phyloP scores from a whole-genome alignment of 2,888 invertebrate genomes.

The Latrodectus elegans region DNA sequence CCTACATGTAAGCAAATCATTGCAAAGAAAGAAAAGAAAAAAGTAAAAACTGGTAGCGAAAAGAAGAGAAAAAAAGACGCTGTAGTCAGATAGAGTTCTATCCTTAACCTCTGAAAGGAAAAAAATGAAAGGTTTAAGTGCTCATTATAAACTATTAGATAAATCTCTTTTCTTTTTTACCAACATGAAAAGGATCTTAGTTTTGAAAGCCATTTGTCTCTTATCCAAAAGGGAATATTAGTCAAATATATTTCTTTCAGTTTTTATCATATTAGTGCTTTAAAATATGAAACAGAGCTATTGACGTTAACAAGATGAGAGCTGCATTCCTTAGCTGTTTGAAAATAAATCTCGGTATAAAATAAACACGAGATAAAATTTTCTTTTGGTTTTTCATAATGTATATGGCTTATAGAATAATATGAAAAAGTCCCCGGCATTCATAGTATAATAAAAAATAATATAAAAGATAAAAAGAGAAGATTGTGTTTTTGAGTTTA shows the following conservation, averaged over 20 bases:
- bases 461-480: too few species aligned
- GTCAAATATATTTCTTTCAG: conserved; percentile 23
- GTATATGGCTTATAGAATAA: too few species aligned
- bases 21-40: not conserved
- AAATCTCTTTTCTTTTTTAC: conserved; percentile 10
- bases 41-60: not conserved
- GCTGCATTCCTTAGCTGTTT: conserved; percentile 7
- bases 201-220: conserved; percentile 16
- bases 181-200: not conserved
- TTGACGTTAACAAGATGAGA: conserved; percentile 45
- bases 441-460: too few species aligned
- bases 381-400: too few species aligned
- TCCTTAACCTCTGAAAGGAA: too few species aligned
- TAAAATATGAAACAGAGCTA: conserved; percentile 35
- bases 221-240: conserved; percentile 45
- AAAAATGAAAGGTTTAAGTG: conserved; percentile 30
- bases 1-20: not conserved
- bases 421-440: too few species aligned
- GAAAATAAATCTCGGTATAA: not conserved
- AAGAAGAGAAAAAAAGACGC: not conserved
- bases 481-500: too few species aligned
- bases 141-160: conserved; percentile 32
- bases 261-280: conserved; percentile 52
- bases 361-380: too few species aligned
- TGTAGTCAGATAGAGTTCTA: too few species aligned